A percentile compares a stretch with the other conserved stretches of the same genome.
phyloP scores from a whole-genome alignment of 2,113 vertebrate genomes.

The Isichthys henryi region DNA sequence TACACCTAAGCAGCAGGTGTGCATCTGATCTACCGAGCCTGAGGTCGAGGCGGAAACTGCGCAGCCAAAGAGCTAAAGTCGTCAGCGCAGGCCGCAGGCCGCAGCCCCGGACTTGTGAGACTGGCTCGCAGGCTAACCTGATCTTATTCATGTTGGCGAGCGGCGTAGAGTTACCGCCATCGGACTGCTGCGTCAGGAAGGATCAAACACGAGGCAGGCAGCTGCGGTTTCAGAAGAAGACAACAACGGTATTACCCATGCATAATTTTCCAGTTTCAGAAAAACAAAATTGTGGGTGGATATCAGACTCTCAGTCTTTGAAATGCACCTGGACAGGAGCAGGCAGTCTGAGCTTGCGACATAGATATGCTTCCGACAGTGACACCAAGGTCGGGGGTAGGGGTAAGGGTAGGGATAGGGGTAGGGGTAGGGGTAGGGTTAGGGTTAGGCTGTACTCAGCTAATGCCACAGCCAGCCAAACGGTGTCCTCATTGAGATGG shows the following conservation, averaged over 20 bases:
- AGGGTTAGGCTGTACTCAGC: not conserved
- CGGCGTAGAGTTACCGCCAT: not conserved
- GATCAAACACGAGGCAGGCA: not conserved
- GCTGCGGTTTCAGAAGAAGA: slow-evolving; percentile 2
- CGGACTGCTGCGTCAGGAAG: not conserved
- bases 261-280: not conserved
- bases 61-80: not conserved
- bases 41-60: not conserved
- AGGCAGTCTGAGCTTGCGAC: not conserved
- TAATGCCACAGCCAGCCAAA: not conserved
- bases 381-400: not conserved
- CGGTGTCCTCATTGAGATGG: not conserved
- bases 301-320: not conserved
- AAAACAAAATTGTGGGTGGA: not conserved
- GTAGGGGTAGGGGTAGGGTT: not conserved
- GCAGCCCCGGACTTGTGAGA: not conserved
- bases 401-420: not conserved
- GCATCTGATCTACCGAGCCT: not conserved
- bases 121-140: not conserved
- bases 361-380: not conserved
- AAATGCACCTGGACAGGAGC: not conserved
- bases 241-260: not conserved
- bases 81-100: not conserved
- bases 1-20: not conserved
- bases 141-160: not conserved